Evolutionary conservation across 2,888 invertebrate genomes (phyloP).

Genomic region (Hyalella azteca): DNA sequence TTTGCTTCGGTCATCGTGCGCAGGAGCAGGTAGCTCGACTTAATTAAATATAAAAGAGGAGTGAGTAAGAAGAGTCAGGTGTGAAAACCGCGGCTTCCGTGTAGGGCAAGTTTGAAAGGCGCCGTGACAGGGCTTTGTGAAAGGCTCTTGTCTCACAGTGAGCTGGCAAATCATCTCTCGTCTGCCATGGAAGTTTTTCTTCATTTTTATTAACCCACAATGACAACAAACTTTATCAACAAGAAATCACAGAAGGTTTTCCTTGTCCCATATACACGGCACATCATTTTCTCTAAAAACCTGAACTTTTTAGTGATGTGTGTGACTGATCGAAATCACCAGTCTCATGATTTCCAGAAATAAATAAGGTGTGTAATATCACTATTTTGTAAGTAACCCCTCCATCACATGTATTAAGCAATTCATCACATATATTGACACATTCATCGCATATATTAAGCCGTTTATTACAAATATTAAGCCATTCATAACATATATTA

Average conservation of each 20-base stretch:
- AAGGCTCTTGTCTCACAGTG: background rate
- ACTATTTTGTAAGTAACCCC: too few species aligned
- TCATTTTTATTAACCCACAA: background rate
- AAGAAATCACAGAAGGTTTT: background rate
- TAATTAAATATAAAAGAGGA: constrained; percentile 1
- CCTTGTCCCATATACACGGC: too few species aligned
- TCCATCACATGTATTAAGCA: too few species aligned
- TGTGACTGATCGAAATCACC: too few species aligned
- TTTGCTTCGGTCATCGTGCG: background rate
- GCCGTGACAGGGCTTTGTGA: background rate
- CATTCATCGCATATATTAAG: too few species aligned
- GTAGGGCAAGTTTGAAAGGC: background rate
- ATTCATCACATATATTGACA: too few species aligned
- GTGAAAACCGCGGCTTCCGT: constrained; percentile 19
- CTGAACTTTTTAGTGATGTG: too few species aligned
- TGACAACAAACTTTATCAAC: constrained; percentile 8
- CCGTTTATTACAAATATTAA: too few species aligned
- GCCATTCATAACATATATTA: too few species aligned
- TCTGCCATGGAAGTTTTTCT: constrained; percentile 1
- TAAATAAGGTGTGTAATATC: too few species aligned
- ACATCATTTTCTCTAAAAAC: too few species aligned
- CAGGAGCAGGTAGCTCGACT: background rate
- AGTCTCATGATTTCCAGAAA: too few species aligned
- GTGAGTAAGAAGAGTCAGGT: background rate
- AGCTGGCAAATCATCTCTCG: background rate